Conservation (phyloP, 2,797 vertebrate species). For the Capromys pilorides region DNA sequence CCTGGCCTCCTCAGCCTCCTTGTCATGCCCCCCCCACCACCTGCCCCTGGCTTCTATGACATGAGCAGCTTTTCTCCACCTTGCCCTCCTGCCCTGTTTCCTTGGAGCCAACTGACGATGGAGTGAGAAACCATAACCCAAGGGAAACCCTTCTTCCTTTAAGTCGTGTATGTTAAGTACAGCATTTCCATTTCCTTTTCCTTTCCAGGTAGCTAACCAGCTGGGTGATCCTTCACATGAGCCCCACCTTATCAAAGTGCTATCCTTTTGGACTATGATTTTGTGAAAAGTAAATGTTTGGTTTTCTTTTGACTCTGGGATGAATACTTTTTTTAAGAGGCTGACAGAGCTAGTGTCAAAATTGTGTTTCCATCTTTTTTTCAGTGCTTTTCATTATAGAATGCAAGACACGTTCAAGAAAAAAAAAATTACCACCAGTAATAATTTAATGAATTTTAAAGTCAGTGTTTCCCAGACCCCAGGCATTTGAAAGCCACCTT, state of each 20-base stretch:
- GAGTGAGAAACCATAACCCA: not conserved
- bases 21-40: not conserved
- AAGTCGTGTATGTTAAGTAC: not conserved
- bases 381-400: constrained; percentile 1
- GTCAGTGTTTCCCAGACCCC: not conserved
- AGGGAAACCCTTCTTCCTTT: not conserved
- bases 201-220: not conserved
- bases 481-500: not conserved
- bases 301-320: not conserved
- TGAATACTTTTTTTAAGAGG: not conserved
- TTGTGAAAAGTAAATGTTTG: not conserved
- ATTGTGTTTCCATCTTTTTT: not conserved
- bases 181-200: not conserved
- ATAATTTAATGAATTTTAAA: constrained; percentile 46
- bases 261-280: not conserved
- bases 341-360: not conserved
- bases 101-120: not conserved
- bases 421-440: constrained; percentile 29
- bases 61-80: not conserved
- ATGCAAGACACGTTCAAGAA: not conserved
- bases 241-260: not conserved
- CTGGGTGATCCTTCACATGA: not conserved
- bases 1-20: not conserved
- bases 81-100: not conserved
- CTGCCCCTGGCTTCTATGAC: not conserved